These are phyloP conservation scores for Brachionus paranguensis DNA, from an alignment of 1,140 invertebrate genomes.

Conservation along the genomic window DNA sequence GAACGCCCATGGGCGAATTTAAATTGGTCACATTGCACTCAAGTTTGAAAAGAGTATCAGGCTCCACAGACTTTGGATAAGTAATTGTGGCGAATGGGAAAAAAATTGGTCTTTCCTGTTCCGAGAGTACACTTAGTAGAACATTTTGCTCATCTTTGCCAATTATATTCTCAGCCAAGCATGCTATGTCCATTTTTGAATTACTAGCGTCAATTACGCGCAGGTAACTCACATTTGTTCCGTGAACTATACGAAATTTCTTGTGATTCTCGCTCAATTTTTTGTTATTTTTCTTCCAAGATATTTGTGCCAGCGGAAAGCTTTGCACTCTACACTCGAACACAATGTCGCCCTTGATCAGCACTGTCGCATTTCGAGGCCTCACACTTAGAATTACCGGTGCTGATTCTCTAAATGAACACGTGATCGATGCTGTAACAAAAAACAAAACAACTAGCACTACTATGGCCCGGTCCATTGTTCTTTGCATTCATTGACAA, in stretches of 20 bases:
- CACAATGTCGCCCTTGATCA: not conserved
- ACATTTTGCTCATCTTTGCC: not conserved
- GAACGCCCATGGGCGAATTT: not conserved
- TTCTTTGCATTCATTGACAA: not conserved
- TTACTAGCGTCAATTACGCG: slow-evolving; percentile 1
- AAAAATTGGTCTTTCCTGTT: not conserved
- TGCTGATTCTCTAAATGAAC: not conserved
- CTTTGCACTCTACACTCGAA: slow-evolving; percentile 2
- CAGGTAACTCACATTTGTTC: slow-evolving; percentile 17
- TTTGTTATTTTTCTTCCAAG: slow-evolving; percentile 23
- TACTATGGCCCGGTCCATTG: not conserved
- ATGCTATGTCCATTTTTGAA: not conserved
- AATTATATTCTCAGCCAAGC: not conserved
- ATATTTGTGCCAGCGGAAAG: not conserved
- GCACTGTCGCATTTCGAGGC: not conserved
- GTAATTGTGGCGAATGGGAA: not conserved
- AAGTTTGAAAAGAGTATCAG: slow-evolving; percentile 9
- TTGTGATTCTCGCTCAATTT: slow-evolving; percentile 20
- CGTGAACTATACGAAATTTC: slow-evolving; percentile 21
- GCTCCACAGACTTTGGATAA: slow-evolving; percentile 15
- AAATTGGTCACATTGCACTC: slow-evolving; percentile 34
- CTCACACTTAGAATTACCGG: not conserved
- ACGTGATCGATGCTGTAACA: not conserved
- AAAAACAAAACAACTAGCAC: not conserved
- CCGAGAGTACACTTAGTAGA: not conserved